Evolutionary conservation across 2,888 invertebrate species (phyloP).

Genomic region (Archaeoteleia sp.): DNA sequence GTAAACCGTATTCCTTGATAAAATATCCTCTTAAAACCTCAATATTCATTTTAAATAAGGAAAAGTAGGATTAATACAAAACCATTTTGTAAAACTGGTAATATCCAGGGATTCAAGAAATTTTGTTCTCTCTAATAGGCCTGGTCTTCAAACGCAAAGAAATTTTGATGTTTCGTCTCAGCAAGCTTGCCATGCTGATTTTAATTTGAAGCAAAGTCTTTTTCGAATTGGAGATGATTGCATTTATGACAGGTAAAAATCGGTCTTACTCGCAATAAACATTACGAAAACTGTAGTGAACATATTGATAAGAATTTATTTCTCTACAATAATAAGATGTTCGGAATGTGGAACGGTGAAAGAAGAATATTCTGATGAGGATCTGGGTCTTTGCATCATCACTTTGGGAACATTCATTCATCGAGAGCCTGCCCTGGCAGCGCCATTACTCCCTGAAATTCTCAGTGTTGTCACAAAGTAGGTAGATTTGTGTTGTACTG

Average conservation of each 20-base stretch:
- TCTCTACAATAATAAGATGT: conserved; percentile 78
- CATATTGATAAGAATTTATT: no score
- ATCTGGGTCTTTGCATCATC: conserved; percentile 94
- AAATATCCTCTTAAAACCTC: no score
- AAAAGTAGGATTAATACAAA: no score
- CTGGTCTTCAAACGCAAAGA: conserved; percentile 66
- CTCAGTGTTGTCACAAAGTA: conserved; percentile 92
- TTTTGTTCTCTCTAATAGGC: no score
- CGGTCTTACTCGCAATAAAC: no score
- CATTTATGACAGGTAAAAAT: conserved; percentile 79
- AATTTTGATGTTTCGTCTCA: conserved; percentile 70
- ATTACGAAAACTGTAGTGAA: no score
- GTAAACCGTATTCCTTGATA: conserved; percentile 41
- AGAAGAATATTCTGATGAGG: conserved; percentile 97
- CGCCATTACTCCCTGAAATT: conserved; percentile 93
- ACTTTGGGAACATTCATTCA: conserved; percentile 97
- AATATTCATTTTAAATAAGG: background rate
- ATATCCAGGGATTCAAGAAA: no score
- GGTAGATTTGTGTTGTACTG: no score
- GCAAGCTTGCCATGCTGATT: conserved; percentile 77
- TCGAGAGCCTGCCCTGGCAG: conserved; percentile 95
- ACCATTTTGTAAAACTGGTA: no score
- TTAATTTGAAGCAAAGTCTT: conserved; percentile 79
- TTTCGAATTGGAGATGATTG: conserved; percentile 84
- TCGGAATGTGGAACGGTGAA: conserved; percentile 92